Evolutionary conservation across 1,140 invertebrate species (phyloP), one percentile per base, ranked within the genome.

Genomic region (Drosophila tropicalis): DNA sequence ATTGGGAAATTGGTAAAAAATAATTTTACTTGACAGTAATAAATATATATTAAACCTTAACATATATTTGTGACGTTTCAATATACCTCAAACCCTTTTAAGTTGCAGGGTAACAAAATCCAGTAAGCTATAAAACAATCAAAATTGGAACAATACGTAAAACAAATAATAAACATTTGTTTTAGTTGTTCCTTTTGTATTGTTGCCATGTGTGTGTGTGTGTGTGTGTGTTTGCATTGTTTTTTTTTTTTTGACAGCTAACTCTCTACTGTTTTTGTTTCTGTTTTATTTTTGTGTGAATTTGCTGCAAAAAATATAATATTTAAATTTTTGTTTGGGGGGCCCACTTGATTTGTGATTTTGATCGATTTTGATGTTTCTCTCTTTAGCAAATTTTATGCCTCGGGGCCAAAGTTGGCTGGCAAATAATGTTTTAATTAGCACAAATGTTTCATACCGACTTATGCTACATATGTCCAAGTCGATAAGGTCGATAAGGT

Each of bases 361-460:
- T 64, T 62, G 44, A 64, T 70, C 54, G 67, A 70, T 71, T 61
- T 56, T 32, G 44, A 51, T 51, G 44, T 51, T 51, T 51, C 44
- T 47, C 44, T 51, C 44, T 10, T 51, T 19, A 36, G 62, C 56
- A 22, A 66, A 13, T 13, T 54, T 44, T 60, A 34, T 73, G 74
- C 71, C 74, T 73, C 74, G 74, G 71, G 74, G 71, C 74, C 69
- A 66, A 29, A 61, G 74, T 73, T 77, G 62, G 66, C 32, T 70
- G 66, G 66, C 71, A 36, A 76, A 72, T 77, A 77, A 77, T 77
- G 74, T 77, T 73, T 77, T 77, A 77, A 77, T 77, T 77, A 77
- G 74, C 74, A 70, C 39, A 39, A 51, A 40, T 62, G 58, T 41
- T 62, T 36, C 32, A 40, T 25, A 29, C 5, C 29, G 29, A 29